Conservation (phyloP, 2,888 invertebrate species). For the Caenorhabditis sp. region DNA sequence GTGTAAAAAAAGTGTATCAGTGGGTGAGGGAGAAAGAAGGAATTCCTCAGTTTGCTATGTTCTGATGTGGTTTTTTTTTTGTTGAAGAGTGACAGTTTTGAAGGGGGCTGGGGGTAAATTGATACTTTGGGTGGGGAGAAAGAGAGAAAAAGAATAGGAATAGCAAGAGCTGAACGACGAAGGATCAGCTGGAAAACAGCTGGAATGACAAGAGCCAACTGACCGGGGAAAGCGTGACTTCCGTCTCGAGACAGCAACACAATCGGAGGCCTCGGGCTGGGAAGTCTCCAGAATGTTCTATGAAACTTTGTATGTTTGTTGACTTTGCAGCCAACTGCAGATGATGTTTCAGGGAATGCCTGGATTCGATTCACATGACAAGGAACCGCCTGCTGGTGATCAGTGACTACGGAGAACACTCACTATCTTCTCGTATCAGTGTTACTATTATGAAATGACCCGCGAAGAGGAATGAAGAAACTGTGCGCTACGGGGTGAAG, state of each 20-base stretch:
- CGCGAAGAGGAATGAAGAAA: neutral
- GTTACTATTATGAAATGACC: constrained; percentile 10
- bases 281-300: constrained; percentile 28
- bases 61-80: neutral
- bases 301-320: constrained; percentile 51
- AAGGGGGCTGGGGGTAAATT: neutral
- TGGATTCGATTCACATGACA: constrained; percentile 14
- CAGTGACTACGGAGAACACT: constrained; percentile 2
- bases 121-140: neutral
- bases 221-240: constrained; percentile 34
- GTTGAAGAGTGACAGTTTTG: neutral
- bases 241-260: constrained; percentile 17
- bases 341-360: constrained; percentile 24
- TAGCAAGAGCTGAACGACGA: neutral
- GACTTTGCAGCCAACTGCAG: constrained; percentile 13
- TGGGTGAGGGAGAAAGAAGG: constrained; percentile 2
- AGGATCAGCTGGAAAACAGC: constrained; percentile 11
- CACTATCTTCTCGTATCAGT: constrained; percentile 19
- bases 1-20: constrained; percentile 16
- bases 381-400: neutral
- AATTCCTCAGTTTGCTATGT: neutral
- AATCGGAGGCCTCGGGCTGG: neutral
- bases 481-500: constrained; percentile 6
- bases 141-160: neutral
- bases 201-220: constrained; percentile 13